Evolutionary conservation across 2,797 vertebrate genomes (phyloP), one percentile per base, ranked within the genome.

Genomic region (Micropoecilia bifurca): DNA sequence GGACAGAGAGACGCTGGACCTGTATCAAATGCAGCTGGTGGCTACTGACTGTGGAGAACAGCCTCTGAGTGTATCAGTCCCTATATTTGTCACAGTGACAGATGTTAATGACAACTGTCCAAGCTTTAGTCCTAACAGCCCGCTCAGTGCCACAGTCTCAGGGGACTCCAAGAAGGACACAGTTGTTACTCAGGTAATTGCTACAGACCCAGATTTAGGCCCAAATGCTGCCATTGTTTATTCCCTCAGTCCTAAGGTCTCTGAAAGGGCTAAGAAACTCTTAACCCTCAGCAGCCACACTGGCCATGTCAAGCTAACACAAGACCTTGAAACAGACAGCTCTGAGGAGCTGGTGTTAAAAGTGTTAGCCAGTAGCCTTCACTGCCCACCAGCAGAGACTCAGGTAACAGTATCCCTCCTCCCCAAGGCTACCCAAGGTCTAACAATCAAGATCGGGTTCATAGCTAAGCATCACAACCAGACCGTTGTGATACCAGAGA

Each of bases 91-190:
- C 74, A 92, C 90, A 22, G 93, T 97, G 88, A 92, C 85, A 43
- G 96, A 97, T 76, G 89, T 96, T 74, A 94, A 97, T 73, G 96
- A 97, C 88, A 95, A 97, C 86, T 97, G 96, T 88, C 96, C 96
- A 4, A 86, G 84, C 76, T 96, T 96, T 73, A 85, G 80, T 71
- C 36, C 87, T 0, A 87, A 92, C 63, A 93, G 91, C 75, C 88
- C 89, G 9, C 76, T 22, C 36, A 77, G 28, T 20, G 92, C 92
- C 71, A 90, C 80, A 28, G 61, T 97, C 81, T 88, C 88, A 1
- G 93, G 90, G 83, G 93, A 93, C 76, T 80, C 90, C 22, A 80
- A 47, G 4, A 91, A 84, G 73, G 92, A 93, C 77, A 92, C 75
- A n/a, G 55, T 90, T 78, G 92, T 96, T 12, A 80, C 92, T 78